A percentile compares a stretch with the other conserved stretches of the same genome.
These are phyloP conservation scores for Tuberolachnus salignus DNA, from an alignment of 2,888 invertebrate species.

Conservation along the genomic window DNA sequence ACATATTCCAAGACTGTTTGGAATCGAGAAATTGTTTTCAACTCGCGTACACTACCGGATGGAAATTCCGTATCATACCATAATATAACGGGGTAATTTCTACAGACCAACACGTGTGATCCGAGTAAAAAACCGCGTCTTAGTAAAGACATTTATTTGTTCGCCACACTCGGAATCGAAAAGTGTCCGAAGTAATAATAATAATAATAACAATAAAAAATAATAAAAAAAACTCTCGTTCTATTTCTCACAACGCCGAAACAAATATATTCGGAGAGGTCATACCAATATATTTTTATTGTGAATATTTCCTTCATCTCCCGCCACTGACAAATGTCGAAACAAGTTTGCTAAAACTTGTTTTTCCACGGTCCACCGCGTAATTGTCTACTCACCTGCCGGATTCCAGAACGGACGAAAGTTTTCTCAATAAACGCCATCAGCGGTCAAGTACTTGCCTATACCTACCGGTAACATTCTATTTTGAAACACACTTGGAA, in stretches of 20 bases:
- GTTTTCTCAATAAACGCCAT: conserved; percentile 24
- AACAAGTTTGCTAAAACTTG: conserved; percentile 1
- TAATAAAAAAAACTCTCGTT: background rate
- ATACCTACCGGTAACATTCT: too few species aligned
- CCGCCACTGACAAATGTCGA: background rate
- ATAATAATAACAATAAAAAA: too few species aligned
- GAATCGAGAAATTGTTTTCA: too few species aligned
- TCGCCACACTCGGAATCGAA: too few species aligned
- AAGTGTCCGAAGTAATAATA: too few species aligned
- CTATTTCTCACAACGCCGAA: conserved; percentile 2
- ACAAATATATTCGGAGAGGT: background rate
- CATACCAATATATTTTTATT: background rate
- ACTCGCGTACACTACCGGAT: too few species aligned
- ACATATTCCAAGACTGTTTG: too few species aligned
- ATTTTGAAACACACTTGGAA: background rate
- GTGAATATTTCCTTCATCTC: background rate
- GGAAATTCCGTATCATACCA: too few species aligned
- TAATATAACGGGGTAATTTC: too few species aligned
- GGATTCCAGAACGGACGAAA: background rate
- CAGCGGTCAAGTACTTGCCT: background rate
- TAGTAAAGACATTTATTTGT: too few species aligned
- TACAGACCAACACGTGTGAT: too few species aligned
- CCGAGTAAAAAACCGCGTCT: too few species aligned
- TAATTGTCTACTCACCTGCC: background rate
- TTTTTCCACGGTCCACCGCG: background rate